Conservation (phyloP, 2,797 vertebrate genomes). For the Aratinga solstitialis region DNA sequence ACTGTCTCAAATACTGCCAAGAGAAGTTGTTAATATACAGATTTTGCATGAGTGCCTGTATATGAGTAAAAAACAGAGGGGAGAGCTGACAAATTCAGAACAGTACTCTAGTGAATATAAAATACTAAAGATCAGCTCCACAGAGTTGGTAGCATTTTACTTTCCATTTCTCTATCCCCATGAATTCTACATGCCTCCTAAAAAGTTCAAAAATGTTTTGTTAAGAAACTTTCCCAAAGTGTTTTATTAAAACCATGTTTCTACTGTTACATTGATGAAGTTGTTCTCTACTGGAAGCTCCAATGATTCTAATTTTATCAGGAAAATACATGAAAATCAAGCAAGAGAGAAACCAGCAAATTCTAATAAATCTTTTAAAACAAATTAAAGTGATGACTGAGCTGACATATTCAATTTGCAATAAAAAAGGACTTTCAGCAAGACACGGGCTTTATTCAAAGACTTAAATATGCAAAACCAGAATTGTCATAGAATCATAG, state of each 20-base stretch:
- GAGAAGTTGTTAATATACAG: background rate
- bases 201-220: background rate
- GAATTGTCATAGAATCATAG: background rate
- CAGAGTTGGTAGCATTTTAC: fast-evolving
- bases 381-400: conserved; percentile 64
- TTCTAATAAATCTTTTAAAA: conserved; percentile 68
- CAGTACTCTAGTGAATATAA: background rate
- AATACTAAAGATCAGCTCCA: background rate
- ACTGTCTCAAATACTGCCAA: background rate
- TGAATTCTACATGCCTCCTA: background rate
- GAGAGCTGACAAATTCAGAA: background rate
- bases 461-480: conserved; percentile 25
- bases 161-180: background rate
- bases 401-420: conserved; percentile 54
- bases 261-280: conserved; percentile 46
- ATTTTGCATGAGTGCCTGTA: background rate
- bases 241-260: background rate
- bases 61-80: background rate
- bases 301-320: conserved; percentile 62
- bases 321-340: conserved; percentile 49
- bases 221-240: background rate
- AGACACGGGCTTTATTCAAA: conserved; percentile 31
- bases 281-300: conserved; percentile 37
- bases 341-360: conserved; percentile 42
- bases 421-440: conserved; percentile 36